Percentiles rank a stretch among this genome's conserved stretches.
phyloP scores from a whole-genome alignment of 2,888 invertebrate species.

The Melieria crassipennis region DNA sequence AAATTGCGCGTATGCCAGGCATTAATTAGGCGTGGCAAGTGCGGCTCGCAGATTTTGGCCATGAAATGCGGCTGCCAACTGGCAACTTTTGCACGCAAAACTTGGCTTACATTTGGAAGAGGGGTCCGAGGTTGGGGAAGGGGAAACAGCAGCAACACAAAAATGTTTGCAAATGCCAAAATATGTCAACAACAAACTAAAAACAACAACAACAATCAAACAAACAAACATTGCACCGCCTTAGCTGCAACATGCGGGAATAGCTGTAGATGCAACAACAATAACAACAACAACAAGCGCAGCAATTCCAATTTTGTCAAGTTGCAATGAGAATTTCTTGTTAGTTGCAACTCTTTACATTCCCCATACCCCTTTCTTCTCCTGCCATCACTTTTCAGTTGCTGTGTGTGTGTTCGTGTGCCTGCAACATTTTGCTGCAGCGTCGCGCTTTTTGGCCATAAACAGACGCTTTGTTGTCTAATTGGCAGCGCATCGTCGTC shows the following conservation, averaged over 20 bases:
- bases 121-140: background rate
- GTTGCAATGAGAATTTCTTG: background rate
- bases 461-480: conserved; percentile 13
- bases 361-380: background rate
- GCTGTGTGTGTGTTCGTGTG: background rate
- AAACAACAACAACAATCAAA: too few relatives aligned
- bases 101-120: background rate
- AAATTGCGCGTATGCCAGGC: conserved; percentile 20
- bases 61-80: conserved; percentile 14
- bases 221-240: too few relatives aligned
- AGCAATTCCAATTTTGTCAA: conserved; percentile 24
- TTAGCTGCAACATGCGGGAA: too few relatives aligned
- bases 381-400: background rate
- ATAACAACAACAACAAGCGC: background rate
- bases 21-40: conserved; percentile 17
- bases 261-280: too few relatives aligned
- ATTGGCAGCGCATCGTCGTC: conserved; percentile 5
- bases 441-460: background rate
- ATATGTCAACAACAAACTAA: too few relatives aligned
- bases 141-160: background rate
- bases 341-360: background rate
- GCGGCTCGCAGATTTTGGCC: conserved; percentile 10
- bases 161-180: too few relatives aligned
- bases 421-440: conserved; percentile 5
- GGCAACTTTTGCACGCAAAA: background rate